These are phyloP conservation scores for Falco novaeseelandiae DNA, from an alignment of 2,797 vertebrate species.

Conservation along the genomic window DNA sequence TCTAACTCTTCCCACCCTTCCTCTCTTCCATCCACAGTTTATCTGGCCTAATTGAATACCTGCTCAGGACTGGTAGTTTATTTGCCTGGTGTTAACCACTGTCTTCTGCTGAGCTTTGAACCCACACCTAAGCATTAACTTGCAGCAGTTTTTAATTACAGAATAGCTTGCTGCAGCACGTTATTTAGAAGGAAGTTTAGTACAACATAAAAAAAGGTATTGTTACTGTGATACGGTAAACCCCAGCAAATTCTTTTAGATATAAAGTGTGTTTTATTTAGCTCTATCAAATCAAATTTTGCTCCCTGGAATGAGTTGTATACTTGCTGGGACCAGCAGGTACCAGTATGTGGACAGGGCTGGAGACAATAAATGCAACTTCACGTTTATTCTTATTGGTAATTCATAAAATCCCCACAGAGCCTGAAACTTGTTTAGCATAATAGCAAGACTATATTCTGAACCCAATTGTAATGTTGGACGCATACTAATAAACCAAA, in stretches of 20 bases:
- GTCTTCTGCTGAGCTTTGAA: not conserved
- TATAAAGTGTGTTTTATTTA: constrained; percentile 76
- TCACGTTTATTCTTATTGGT: constrained; percentile 90
- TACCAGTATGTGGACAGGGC: constrained; percentile 71
- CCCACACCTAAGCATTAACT: not conserved
- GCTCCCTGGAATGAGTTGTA: constrained; percentile 70
- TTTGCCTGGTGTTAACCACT: not conserved
- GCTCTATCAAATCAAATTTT: constrained; percentile 74
- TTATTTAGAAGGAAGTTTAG: constrained; percentile 16
- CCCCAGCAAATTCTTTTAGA: constrained; percentile 71
- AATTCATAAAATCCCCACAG: constrained; percentile 88
- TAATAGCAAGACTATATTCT: constrained; percentile 92
- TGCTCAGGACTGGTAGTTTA: not conserved
- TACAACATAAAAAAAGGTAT: not conserved
- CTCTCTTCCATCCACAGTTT: not conserved
- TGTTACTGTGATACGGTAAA: constrained; percentile 47
- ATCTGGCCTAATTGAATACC: not conserved
- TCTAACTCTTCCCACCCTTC: not conserved
- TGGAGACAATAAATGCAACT: constrained; percentile 89
- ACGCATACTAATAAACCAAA: constrained; percentile 90
- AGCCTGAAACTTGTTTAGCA: constrained; percentile 85
- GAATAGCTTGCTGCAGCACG: not conserved
- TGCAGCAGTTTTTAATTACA: not conserved
- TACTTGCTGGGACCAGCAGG: constrained; percentile 79
- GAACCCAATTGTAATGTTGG: constrained; percentile 85